A percentile compares a stretch with the other conserved stretches of the same genome.
These are phyloP conservation scores for Tetragnatha montana DNA, from an alignment of 2,888 invertebrate species.

Conservation along the genomic window DNA sequence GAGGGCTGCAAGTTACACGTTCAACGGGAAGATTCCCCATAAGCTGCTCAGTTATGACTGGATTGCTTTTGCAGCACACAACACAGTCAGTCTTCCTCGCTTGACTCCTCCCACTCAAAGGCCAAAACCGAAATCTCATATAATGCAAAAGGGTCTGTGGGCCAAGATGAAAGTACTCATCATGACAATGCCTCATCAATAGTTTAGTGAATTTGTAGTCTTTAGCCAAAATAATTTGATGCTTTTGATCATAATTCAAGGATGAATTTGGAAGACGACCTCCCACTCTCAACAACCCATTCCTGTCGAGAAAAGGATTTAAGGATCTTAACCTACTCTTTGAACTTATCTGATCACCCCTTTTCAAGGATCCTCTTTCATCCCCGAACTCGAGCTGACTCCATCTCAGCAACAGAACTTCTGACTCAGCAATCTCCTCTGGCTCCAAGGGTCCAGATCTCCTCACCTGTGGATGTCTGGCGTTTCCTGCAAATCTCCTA, in stretches of 20 bases:
- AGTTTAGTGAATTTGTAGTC: neutral
- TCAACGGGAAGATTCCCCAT: too few relatives aligned
- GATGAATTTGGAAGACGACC: neutral
- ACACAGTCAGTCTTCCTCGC: constrained; percentile 4
- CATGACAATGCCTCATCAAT: neutral
- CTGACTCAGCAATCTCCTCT: too few relatives aligned
- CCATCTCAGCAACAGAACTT: too few relatives aligned
- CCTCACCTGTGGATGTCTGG: too few relatives aligned
- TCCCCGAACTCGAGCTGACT: too few relatives aligned
- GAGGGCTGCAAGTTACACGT: too few relatives aligned
- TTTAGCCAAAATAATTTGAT: constrained; percentile 8
- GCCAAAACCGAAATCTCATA: neutral
- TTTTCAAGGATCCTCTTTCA: too few relatives aligned
- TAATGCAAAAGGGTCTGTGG: neutral
- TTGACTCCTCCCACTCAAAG: neutral
- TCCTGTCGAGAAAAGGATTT: constrained; percentile 17
- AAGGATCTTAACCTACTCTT: constrained; percentile 24
- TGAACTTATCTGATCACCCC: too few relatives aligned
- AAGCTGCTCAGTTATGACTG: neutral
- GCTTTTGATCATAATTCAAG: neutral
- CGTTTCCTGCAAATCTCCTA: too few relatives aligned
- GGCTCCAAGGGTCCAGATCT: too few relatives aligned
- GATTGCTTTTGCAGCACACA: constrained; percentile 15
- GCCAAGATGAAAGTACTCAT: constrained; percentile 8
- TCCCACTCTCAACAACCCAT: neutral